A percentile compares a stretch with the other conserved stretches of the same genome.
Evolutionary conservation across 1,140 invertebrate genomes (phyloP).

Genomic region (Calliphora vicina): DNA sequence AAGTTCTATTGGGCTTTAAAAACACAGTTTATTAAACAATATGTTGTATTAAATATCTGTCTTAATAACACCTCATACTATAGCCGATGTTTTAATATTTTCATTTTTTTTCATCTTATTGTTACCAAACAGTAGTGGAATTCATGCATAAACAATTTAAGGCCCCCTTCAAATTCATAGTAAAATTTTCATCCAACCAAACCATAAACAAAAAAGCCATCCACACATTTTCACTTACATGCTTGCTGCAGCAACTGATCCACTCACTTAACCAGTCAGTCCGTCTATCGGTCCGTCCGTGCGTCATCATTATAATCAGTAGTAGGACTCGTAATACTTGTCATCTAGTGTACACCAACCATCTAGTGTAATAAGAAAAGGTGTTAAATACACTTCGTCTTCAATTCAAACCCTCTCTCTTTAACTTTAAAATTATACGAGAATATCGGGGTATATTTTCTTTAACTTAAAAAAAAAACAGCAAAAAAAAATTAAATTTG

Average conservation of each 20-base stretch:
- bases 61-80: too few species aligned
- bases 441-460: too few species aligned
- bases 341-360: too few species aligned
- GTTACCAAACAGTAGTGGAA: not conserved
- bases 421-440: not conserved
- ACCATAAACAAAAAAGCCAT: too few species aligned
- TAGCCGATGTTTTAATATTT: too few species aligned
- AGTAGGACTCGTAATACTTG: not conserved
- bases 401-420: not conserved
- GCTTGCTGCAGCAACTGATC: too few species aligned
- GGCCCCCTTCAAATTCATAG: not conserved
- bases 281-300: too few species aligned
- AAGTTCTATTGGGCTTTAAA: too few species aligned
- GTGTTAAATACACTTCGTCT: not conserved
- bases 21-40: too few species aligned
- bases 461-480: not conserved
- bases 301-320: not conserved
- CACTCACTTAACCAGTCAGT: too few species aligned
- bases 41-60: too few species aligned
- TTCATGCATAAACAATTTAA: not conserved
- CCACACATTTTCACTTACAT: too few species aligned
- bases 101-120: not conserved
- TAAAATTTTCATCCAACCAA: not conserved
- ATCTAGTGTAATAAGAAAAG: slow-evolving; percentile 6
- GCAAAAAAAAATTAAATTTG: not conserved